Conservation (phyloP, 2,797 vertebrate species). For the Catamblyrhynchus diadema region DNA sequence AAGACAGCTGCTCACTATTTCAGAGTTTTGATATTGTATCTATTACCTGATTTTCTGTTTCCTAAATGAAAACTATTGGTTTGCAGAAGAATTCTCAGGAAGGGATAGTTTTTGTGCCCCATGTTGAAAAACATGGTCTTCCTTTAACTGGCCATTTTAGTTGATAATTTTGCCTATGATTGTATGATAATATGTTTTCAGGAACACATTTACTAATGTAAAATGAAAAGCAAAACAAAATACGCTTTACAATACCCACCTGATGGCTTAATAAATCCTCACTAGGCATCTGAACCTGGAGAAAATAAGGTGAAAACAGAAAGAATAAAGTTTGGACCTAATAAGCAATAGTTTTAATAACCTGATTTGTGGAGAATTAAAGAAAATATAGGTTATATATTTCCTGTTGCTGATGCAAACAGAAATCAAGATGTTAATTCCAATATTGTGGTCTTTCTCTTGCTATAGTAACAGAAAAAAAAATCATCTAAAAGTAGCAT, state of each 20-base stretch:
- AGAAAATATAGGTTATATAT: not conserved
- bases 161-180: not conserved
- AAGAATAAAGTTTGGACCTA: not conserved
- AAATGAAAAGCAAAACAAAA: not conserved
- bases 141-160: not conserved
- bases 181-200: not conserved
- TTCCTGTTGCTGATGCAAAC: not conserved
- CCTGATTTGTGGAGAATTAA: not conserved
- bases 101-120: not conserved
- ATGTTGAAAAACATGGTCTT: not conserved
- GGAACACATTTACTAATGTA: not conserved
- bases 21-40: not conserved
- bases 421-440: not conserved
- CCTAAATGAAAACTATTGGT: not conserved
- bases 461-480: not conserved
- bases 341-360: not conserved
- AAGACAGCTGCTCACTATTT: not conserved
- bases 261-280: not conserved
- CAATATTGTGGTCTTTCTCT: not conserved
- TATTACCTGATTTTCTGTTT: not conserved
- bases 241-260: not conserved
- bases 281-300: not conserved
- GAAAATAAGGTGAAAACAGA: not conserved
- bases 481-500: not conserved
- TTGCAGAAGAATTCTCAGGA: not conserved